Conservation (phyloP, 2,113 vertebrate species). For the Protobothrops mucrosquamatus region DNA sequence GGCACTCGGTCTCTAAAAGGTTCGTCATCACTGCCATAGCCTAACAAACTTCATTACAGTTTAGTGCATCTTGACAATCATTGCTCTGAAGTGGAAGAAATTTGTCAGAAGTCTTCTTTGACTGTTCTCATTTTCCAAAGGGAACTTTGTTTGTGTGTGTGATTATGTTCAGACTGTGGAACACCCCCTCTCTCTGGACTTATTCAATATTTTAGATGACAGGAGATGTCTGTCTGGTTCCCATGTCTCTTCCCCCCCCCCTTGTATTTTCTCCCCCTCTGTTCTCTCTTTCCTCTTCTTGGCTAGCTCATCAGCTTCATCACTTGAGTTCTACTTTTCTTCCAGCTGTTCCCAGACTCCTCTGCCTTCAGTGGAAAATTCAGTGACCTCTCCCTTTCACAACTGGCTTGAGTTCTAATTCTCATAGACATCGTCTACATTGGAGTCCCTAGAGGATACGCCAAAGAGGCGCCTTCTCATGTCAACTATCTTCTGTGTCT, state of each 20-base stretch:
- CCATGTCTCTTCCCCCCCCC: not conserved
- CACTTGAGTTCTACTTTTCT: not conserved
- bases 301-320: not conserved
- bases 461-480: not conserved
- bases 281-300: not conserved
- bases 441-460: not conserved
- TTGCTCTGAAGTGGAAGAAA: not conserved
- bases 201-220: not conserved
- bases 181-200: not conserved
- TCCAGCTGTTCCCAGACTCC: constrained; percentile 2
- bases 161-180: not conserved
- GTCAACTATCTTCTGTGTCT: not conserved
- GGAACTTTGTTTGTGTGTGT: not conserved
- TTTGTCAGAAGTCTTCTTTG: not conserved
- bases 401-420: constrained; percentile 11
- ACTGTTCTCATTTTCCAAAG: not conserved
- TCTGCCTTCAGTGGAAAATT: not conserved
- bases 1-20: no score
- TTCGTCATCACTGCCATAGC: not conserved
- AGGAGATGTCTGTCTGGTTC: not conserved
- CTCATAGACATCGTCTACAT: constrained; percentile 11
- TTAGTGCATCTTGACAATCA: not conserved
- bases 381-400: constrained; percentile 11
- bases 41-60: not conserved
- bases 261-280: not conserved